Conservation (phyloP, 1,140 invertebrate genomes). For the Babylonia areolata region DNA sequence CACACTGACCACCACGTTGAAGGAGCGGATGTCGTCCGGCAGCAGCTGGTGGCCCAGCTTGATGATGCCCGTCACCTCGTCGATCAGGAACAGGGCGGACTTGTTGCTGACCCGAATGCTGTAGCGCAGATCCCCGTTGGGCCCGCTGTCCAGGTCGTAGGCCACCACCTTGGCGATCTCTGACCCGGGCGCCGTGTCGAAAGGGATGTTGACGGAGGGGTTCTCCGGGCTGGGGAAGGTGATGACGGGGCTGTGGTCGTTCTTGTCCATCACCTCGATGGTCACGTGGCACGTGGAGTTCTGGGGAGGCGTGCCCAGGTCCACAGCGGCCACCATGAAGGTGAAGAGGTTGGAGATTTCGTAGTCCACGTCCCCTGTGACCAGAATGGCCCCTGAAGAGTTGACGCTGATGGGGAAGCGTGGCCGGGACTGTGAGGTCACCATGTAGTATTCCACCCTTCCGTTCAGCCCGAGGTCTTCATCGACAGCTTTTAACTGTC, state of each 20-base stretch:
- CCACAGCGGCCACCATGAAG: conserved; percentile 90
- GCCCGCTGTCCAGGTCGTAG: conserved; percentile 53
- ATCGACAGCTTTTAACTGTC: conserved; percentile 91
- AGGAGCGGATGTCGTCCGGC: conserved; percentile 44
- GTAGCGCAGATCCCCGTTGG: conserved; percentile 55
- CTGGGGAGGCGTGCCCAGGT: conserved; percentile 79
- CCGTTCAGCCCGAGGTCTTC: conserved; percentile 94
- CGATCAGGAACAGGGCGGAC: conserved; percentile 89
- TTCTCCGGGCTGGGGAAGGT: conserved; percentile 53
- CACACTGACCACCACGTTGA: conserved; percentile 54
- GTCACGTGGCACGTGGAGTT: conserved; percentile 83
- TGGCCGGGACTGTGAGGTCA: conserved; percentile 71
- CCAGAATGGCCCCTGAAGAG: conserved; percentile 85
- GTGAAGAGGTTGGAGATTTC: conserved; percentile 90
- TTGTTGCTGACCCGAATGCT: conserved; percentile 67
- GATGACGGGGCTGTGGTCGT: conserved; percentile 64
- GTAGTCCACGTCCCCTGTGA: conserved; percentile 89
- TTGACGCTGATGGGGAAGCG: conserved; percentile 30
- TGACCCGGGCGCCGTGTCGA: conserved; percentile 43
- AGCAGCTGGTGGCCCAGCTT: conserved; percentile 78
- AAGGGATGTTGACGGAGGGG: conserved; percentile 51
- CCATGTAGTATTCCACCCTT: conserved; percentile 89
- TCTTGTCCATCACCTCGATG: conserved; percentile 88
- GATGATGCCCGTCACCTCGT: conserved; percentile 89
- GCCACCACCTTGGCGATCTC: conserved; percentile 55